phyloP scores from a whole-genome alignment of 1,140 invertebrate species.

The Drosophila aff. region DNA sequence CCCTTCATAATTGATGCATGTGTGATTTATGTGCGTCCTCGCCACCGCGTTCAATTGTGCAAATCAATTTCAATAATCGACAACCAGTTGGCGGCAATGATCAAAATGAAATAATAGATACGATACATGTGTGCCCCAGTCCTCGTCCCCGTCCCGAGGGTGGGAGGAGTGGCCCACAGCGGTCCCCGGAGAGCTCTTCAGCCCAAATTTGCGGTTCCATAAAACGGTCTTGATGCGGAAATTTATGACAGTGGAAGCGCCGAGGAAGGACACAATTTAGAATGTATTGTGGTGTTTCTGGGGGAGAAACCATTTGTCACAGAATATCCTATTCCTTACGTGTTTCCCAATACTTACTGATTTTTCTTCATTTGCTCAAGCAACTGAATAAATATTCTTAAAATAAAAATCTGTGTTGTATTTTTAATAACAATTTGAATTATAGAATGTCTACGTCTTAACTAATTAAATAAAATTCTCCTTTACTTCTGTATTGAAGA shows the following conservation, averaged over 20 bases:
- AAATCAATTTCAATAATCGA: constrained; percentile 82
- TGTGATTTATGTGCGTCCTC: constrained; percentile 76
- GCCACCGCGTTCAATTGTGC: constrained; percentile 75
- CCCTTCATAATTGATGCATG: constrained; percentile 76
- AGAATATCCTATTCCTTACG: constrained; percentile 5
- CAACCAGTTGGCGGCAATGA: constrained; percentile 67
- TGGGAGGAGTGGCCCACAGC: constrained; percentile 4
- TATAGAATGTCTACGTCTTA: too few relatives aligned
- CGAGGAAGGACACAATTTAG: constrained; percentile 36
- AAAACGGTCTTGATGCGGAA: constrained; percentile 37
- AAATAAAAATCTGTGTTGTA: too few relatives aligned
- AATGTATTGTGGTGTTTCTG: constrained; percentile 18
- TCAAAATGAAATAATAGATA: constrained; percentile 60
- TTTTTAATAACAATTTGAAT: too few relatives aligned
- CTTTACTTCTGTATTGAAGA: background rate
- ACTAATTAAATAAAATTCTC: too few relatives aligned
- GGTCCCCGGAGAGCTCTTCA: constrained; percentile 44
- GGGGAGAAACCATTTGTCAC: constrained; percentile 19
- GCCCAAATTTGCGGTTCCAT: constrained; percentile 45
- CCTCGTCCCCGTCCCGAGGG: background rate
- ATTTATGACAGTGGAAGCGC: constrained; percentile 22
- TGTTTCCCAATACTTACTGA: constrained; percentile 2
- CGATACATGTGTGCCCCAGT: constrained; percentile 42
- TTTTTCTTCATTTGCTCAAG: background rate
- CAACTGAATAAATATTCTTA: background rate